Percentiles rank a stretch among this genome's conserved stretches.
phyloP scores from a whole-genome alignment of 2,113 vertebrate species.

The Ophthalmolycus amberensis region DNA sequence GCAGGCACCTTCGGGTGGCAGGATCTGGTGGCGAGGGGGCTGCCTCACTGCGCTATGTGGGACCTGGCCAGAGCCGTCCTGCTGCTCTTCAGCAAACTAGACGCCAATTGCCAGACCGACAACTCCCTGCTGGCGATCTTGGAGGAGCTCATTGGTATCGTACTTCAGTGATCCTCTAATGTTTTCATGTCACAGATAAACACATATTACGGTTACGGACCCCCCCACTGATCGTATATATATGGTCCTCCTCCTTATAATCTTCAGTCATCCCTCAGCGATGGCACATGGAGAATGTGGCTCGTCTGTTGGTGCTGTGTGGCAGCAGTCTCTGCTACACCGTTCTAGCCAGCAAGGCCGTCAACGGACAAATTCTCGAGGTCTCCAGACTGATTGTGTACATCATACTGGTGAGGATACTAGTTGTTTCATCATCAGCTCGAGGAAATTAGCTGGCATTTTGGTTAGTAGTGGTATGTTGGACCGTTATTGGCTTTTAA shows the following conservation, averaged over 20 bases:
- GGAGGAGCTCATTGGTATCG: conserved; percentile 90
- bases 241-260: background rate
- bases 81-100: conserved; percentile 80
- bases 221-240: background rate
- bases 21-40: conserved; percentile 83
- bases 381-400: conserved; percentile 87
- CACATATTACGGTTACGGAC: background rate
- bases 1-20: conserved; percentile 88
- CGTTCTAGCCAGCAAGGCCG: conserved; percentile 88
- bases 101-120: conserved; percentile 84
- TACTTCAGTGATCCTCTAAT: background rate
- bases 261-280: conserved; percentile 85
- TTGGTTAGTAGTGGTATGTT: background rate
- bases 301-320: conserved; percentile 89
- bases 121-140: conserved; percentile 88
- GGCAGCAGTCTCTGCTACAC: conserved; percentile 89
- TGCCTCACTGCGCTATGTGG: conserved; percentile 84
- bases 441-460: no score
- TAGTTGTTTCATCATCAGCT: background rate
- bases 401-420: conserved; percentile 86
- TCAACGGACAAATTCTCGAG: conserved; percentile 84
- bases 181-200: background rate
- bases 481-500: background rate
- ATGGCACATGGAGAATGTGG: conserved; percentile 91
- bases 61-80: conserved; percentile 87